phyloP scores from a whole-genome alignment of 2,888 invertebrate genomes.

The Lottia scabra region DNA sequence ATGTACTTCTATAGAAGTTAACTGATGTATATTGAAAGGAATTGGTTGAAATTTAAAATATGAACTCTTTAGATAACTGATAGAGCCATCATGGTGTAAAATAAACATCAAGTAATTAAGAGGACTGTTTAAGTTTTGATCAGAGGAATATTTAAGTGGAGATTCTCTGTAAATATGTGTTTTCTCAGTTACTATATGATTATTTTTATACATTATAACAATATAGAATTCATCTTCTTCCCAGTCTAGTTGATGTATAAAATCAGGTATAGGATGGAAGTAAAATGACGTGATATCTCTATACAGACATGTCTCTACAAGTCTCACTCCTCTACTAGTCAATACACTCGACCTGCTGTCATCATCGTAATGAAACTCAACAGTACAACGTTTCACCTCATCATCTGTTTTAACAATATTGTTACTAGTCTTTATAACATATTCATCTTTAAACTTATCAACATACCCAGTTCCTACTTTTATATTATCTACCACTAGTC shows the following conservation, averaged over 20 bases:
- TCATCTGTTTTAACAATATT: background rate
- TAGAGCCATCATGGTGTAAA: background rate
- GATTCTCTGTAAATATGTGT: background rate
- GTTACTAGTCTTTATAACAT: background rate
- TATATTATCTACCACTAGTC: too few relatives aligned
- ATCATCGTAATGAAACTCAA: background rate
- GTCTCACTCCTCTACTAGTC: background rate
- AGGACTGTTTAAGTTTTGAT: too few relatives aligned
- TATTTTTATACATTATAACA: background rate
- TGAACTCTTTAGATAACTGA: background rate
- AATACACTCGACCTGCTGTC: background rate
- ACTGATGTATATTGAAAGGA: background rate
- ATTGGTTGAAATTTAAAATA: background rate
- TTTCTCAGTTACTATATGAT: background rate
- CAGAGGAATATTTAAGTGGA: too few relatives aligned
- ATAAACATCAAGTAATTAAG: background rate
- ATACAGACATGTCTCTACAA: background rate
- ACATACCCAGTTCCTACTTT: too few relatives aligned
- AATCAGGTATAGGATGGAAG: background rate
- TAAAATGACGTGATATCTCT: background rate
- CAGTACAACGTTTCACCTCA: background rate
- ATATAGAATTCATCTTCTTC: background rate
- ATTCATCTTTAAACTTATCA: background rate
- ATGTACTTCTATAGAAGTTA: background rate
- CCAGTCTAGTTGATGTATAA: background rate